These are phyloP conservation scores for Palloptera scutellata DNA, from an alignment of 2,888 invertebrate genomes.

Conservation along the genomic window DNA sequence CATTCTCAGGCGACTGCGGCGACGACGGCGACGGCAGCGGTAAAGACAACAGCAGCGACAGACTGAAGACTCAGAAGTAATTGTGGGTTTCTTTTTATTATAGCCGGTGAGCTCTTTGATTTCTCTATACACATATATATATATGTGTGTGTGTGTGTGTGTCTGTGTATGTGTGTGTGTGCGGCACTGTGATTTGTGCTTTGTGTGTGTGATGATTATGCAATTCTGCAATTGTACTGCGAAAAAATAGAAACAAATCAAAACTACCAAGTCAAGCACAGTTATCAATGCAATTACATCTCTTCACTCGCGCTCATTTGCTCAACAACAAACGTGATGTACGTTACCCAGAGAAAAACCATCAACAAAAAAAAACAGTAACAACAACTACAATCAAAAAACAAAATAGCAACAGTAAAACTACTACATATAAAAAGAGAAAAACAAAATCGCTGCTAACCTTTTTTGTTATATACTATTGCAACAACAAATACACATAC, in stretches of 20 bases:
- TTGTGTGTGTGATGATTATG: slow-evolving; percentile 47
- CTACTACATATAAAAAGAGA: neutral
- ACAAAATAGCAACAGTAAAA: slow-evolving; percentile 12
- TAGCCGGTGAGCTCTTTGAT: too few relatives aligned
- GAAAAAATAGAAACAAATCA: slow-evolving; percentile 35
- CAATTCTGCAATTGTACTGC: slow-evolving; percentile 35
- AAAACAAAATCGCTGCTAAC: neutral
- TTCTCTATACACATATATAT: too few relatives aligned
- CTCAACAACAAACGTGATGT: slow-evolving; percentile 50
- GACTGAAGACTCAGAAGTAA: slow-evolving; percentile 14
- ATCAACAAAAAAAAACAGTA: slow-evolving; percentile 12
- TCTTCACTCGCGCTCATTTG: too few relatives aligned
- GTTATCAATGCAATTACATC: slow-evolving; percentile 57
- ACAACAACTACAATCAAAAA: neutral
- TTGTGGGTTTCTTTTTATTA: too few relatives aligned
- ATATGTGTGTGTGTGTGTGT: too few relatives aligned
- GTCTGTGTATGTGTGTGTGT: too few relatives aligned
- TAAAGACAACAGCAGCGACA: slow-evolving; percentile 46
- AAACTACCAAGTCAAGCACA: slow-evolving; percentile 41
- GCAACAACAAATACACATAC: neutral
- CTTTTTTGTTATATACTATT: neutral
- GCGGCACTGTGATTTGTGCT: neutral
- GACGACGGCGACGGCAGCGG: slow-evolving; percentile 48
- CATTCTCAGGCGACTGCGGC: slow-evolving; percentile 35
- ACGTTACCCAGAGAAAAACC: slow-evolving; percentile 50